phyloP scores from a whole-genome alignment of 2,888 invertebrate genomes.

The Leptopilina syphax region DNA sequence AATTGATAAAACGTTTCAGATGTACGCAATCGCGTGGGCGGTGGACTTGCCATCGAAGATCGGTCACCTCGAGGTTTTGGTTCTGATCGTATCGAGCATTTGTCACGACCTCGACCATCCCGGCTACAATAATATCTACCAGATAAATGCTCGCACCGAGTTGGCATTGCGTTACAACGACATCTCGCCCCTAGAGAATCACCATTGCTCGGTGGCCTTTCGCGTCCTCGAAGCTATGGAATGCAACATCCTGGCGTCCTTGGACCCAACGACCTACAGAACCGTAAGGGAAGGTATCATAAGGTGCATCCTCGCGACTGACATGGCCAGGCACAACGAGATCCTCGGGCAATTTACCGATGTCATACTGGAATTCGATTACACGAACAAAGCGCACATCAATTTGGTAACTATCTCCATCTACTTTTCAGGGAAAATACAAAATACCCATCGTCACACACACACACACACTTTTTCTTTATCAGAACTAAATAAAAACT shows the following conservation, averaged over 20 bases:
- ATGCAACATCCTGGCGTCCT: constrained; percentile 87
- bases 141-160: constrained; percentile 90
- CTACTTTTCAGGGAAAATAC: background rate
- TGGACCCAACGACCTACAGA: constrained; percentile 81
- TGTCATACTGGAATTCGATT: constrained; percentile 83
- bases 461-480: no score
- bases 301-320: constrained; percentile 86
- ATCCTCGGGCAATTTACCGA: constrained; percentile 86
- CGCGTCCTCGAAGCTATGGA: constrained; percentile 87
- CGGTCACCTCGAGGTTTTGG: constrained; percentile 86
- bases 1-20: constrained; percentile 77
- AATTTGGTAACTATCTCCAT: constrained; percentile 81
- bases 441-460: no score
- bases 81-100: constrained; percentile 87
- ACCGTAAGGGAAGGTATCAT: constrained; percentile 88
- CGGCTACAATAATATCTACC: constrained; percentile 88
- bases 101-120: constrained; percentile 90
- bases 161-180: constrained; percentile 90
- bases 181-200: constrained; percentile 91
- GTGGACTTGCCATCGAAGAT: constrained; percentile 84
- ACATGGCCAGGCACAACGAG: constrained; percentile 89
- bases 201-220: constrained; percentile 91
- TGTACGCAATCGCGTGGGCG: constrained; percentile 88
- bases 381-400: constrained; percentile 83
- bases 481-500: no score